Conservation (phyloP, 2,888 invertebrate genomes). For the Camponotus fellah region DNA sequence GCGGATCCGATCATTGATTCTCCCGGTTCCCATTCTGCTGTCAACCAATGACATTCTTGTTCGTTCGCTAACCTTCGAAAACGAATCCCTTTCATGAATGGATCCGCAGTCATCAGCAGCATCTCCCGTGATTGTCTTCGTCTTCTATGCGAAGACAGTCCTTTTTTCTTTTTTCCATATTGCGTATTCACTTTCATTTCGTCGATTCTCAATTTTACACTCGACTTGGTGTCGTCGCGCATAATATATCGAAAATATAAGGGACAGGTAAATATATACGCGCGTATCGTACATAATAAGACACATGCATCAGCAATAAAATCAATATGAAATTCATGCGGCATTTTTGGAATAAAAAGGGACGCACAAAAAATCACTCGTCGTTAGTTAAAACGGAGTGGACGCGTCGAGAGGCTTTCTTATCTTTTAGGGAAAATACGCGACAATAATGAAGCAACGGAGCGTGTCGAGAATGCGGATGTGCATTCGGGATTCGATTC, state of each 20-base stretch:
- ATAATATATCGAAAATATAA: slow-evolving; percentile 19
- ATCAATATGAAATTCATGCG: slow-evolving; percentile 6
- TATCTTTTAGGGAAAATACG: slow-evolving; percentile 54
- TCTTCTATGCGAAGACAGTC: slow-evolving; percentile 15
- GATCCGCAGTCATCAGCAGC: slow-evolving; percentile 51
- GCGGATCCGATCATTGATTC: slow-evolving; percentile 72
- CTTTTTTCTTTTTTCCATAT: slow-evolving; percentile 29
- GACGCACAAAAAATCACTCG: slow-evolving; percentile 5
- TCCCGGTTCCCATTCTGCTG: slow-evolving; percentile 71
- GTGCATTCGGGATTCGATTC: slow-evolving; percentile 43
- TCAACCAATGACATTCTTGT: slow-evolving; percentile 68
- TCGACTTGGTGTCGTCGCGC: slow-evolving; percentile 16
- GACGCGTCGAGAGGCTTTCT: slow-evolving; percentile 16
- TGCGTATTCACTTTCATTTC: slow-evolving; percentile 70
- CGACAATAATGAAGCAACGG: slow-evolving; percentile 67
- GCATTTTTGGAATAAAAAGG: slow-evolving; percentile 25
- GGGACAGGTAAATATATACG: slow-evolving; percentile 2
- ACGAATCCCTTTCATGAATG: slow-evolving; percentile 66
- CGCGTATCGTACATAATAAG: not conserved
- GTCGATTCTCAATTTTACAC: slow-evolving; percentile 58
- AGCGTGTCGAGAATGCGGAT: slow-evolving; percentile 72
- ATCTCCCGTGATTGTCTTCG: slow-evolving; percentile 44
- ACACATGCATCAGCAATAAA: slow-evolving; percentile 1
- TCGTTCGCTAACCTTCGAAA: slow-evolving; percentile 74
- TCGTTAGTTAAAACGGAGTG: slow-evolving; percentile 32